Percentiles rank a stretch among this genome's conserved stretches.
phyloP scores from a whole-genome alignment of 2,797 vertebrate genomes.

The Tiaroga cobitis region DNA sequence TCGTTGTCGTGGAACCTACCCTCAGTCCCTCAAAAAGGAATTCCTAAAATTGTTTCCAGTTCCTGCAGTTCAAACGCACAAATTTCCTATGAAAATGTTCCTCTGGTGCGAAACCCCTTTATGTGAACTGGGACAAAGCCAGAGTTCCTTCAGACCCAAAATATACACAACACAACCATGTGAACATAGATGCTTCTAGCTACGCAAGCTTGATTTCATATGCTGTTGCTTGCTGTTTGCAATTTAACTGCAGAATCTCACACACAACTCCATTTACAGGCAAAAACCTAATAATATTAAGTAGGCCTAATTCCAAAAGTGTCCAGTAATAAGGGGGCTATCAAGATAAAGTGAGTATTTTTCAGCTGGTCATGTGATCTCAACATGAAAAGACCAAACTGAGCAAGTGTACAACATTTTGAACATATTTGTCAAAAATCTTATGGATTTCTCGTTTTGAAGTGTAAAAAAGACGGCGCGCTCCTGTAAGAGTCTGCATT shows the following conservation, averaged over 20 bases:
- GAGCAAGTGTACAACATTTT: background rate
- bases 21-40: background rate
- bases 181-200: background rate
- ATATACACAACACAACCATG: background rate
- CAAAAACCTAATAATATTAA: background rate
- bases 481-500: background rate
- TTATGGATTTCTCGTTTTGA: background rate
- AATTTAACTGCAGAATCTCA: background rate
- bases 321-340: background rate
- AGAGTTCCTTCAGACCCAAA: background rate
- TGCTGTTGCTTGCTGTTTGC: background rate
- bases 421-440: background rate
- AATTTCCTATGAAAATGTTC: background rate
- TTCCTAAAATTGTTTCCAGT: background rate
- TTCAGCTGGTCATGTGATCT: background rate
- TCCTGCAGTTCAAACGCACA: background rate
- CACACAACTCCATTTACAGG: background rate
- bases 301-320: background rate
- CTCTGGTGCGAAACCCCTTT: background rate
- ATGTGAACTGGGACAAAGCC: background rate
- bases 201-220: background rate
- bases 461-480: background rate
- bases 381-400: conserved; percentile 1
- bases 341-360: background rate
- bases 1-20: too few species aligned